Evolutionary conservation across 1,140 invertebrate genomes (phyloP), one percentile per base, ranked within the genome.

Genomic region (Himalopsyche phryganea): DNA sequence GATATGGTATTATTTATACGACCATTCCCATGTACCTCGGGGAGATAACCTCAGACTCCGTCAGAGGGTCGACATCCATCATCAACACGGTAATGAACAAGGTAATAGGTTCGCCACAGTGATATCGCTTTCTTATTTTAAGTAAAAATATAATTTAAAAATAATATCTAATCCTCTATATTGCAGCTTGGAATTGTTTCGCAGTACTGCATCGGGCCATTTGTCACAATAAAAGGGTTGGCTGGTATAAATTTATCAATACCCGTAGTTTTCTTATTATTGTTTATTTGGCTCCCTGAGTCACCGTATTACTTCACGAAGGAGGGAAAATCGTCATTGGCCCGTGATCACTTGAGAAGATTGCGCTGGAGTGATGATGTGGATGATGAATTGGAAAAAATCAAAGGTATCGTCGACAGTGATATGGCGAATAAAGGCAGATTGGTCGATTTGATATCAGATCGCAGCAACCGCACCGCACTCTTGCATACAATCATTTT

Each of bases 11-110:
- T 36, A 77, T 85, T 42, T 86, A 84, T 59, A 81, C 83, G 20
- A 80, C 80, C 4, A 80, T 82, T 18, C 83, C 85, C 0, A 81
- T 87, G 68, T 87, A 84, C 68, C 77, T 87, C 33, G 80, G 83
- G 58, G 84, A 87, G 75, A 80, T 90, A 47, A 77, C 87, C 54
- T 81, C 86, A 49, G 77, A 82, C 55, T 79, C 81, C 58, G 83
- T 89, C 15, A 75, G 89, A 50, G 89, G 90, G 1, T 80, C 84
- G 2, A 72, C 89, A 19, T 85, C 86, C 6, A 85, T 86, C 6
- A 74, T 86, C 36, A 85, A 86, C 57, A 86, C 88, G 23, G 75
- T 88, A 59, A 76, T 78, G 74, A 77, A 76, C 65, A 78, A 78
- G 77, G 76, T 78, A 58, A 72, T 10, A n/a, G n/a, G n/a, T n/a